Percentiles rank a stretch among this genome's conserved stretches.
phyloP scores from a whole-genome alignment of 1,140 invertebrate species.

The Lerema accius region DNA sequence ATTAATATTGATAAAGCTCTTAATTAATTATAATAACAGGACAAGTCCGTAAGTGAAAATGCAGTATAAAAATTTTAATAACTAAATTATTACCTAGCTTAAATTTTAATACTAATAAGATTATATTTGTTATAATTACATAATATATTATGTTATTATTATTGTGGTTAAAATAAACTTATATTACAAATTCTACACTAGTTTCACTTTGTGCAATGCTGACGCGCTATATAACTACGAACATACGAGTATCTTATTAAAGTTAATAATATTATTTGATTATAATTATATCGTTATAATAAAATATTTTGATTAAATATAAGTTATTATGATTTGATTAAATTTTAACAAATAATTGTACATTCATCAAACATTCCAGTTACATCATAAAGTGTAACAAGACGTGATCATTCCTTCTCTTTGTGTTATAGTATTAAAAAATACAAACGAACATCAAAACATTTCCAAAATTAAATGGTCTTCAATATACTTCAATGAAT shows the following conservation, averaged over 20 bases:
- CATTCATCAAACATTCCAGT: conserved; percentile 49
- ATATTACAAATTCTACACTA: conserved; percentile 21
- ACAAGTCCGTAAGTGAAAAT: conserved; percentile 63
- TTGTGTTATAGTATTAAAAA: too few relatives aligned
- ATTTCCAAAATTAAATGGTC: neutral
- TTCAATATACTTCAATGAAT: too few relatives aligned
- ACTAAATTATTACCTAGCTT: conserved; percentile 27
- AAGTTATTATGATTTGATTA: too few relatives aligned
- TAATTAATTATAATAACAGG: conserved; percentile 38
- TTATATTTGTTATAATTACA: conserved; percentile 25
- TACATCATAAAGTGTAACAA: conserved; percentile 49
- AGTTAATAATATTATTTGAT: too few relatives aligned
- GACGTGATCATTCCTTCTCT: conserved; percentile 47
- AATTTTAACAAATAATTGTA: too few relatives aligned
- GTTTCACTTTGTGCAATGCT: conserved; percentile 59
- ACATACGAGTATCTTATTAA: conserved; percentile 19
- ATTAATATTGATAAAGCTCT: conserved; percentile 29
- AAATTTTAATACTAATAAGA: conserved; percentile 19
- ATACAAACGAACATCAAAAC: too few relatives aligned
- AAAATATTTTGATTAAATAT: too few relatives aligned
- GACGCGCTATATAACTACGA: conserved; percentile 33
- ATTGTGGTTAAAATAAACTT: conserved; percentile 25
- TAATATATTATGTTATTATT: too few relatives aligned
- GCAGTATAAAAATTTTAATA: conserved; percentile 55
- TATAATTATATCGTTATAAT: too few relatives aligned